Conservation (phyloP, 2,797 vertebrate genomes). For the Potorous gilbertii region DNA sequence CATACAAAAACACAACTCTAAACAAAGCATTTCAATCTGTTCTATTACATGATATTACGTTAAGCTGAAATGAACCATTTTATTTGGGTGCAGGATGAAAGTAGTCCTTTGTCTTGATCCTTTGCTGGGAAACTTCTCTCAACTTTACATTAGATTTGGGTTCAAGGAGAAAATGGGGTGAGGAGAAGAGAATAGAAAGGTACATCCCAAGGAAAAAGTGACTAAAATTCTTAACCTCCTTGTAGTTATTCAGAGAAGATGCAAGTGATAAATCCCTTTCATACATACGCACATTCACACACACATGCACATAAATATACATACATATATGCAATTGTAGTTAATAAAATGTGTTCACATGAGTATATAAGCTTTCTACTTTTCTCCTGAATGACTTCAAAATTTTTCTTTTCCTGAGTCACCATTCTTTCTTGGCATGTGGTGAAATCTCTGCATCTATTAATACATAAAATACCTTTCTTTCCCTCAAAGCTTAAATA, state of each 20-base stretch:
- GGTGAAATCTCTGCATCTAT: neutral
- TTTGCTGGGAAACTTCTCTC: conserved; percentile 70
- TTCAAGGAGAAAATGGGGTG: conserved; percentile 52
- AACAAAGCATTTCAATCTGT: conserved; percentile 80
- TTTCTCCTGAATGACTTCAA: neutral
- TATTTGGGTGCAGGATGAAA: conserved; percentile 67
- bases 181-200: neutral
- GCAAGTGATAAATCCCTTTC: conserved; percentile 53
- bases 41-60: conserved; percentile 73
- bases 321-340: neutral
- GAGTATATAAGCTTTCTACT: neutral
- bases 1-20: conserved; percentile 66
- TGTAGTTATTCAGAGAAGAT: conserved; percentile 58
- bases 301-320: neutral
- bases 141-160: conserved; percentile 70
- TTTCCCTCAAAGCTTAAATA: conserved; percentile 7
- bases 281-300: neutral
- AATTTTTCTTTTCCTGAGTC: neutral
- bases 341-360: neutral
- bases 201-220: conserved; percentile 34
- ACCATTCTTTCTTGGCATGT: neutral
- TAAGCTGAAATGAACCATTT: conserved; percentile 76
- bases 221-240: conserved; percentile 53
- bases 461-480: neutral
- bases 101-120: conserved; percentile 64